These are phyloP conservation scores for Drosophila navojoa DNA, from an alignment of 1,140 invertebrate species.

Conservation along the genomic window DNA sequence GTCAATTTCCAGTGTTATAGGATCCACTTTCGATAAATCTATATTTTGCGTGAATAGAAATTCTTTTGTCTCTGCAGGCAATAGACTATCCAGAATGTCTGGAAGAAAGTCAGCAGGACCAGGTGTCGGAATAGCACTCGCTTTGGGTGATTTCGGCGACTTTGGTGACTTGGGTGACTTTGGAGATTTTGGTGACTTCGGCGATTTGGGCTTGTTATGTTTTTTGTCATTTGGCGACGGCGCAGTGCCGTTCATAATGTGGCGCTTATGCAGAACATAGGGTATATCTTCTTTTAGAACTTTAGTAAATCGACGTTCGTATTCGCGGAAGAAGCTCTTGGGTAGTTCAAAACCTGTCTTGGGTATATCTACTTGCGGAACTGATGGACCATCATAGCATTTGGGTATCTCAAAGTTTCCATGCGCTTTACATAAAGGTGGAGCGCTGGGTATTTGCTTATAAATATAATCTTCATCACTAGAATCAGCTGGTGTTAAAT, in stretches of 20 bases:
- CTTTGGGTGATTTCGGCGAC: constrained; percentile 84
- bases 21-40: constrained; percentile 88
- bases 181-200: constrained; percentile 86
- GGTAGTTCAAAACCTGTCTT: constrained; percentile 86
- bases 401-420: constrained; percentile 88
- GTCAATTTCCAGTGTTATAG: constrained; percentile 88
- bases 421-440: constrained; percentile 87
- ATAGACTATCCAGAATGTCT: constrained; percentile 78
- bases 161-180: constrained; percentile 86
- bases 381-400: constrained; percentile 74
- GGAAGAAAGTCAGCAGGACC: constrained; percentile 72
- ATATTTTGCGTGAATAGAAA: constrained; percentile 90
- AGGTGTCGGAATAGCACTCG: constrained; percentile 14
- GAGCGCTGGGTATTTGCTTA: constrained; percentile 88
- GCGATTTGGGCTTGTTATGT: constrained; percentile 85
- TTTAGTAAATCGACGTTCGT: constrained; percentile 84
- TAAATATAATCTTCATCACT: constrained; percentile 91
- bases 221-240: constrained; percentile 86
- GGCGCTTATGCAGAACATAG: constrained; percentile 91
- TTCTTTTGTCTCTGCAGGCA: constrained; percentile 83
- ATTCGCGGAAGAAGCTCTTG: constrained; percentile 87
- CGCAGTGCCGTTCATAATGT: constrained; percentile 92
- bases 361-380: constrained; percentile 82
- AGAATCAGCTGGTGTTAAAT: constrained; percentile 90
- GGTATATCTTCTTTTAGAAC: constrained; percentile 88